phyloP scores from a whole-genome alignment of 2,797 vertebrate species.

The Dryobates pubescens region DNA sequence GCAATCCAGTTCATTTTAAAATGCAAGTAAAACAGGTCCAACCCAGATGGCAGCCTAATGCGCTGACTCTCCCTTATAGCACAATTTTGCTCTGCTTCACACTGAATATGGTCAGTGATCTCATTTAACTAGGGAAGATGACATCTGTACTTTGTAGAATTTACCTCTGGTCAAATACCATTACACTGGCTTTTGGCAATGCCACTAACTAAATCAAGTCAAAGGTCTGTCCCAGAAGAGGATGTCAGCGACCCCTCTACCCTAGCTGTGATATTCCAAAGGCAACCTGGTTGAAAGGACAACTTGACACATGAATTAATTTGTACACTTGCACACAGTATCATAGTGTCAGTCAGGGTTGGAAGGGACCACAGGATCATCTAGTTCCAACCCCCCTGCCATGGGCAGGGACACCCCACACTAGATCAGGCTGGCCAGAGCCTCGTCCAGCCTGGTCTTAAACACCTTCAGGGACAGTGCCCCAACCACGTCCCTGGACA shows the following conservation, averaged over 20 bases:
- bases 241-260: background rate
- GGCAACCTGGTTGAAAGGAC: background rate
- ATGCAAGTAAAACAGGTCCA: constrained; percentile 5
- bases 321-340: too few relatives aligned
- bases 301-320: background rate
- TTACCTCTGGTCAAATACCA: background rate
- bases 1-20: constrained; percentile 10
- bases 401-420: too few relatives aligned
- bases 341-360: too few relatives aligned
- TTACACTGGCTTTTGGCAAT: background rate
- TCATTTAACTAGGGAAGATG: background rate
- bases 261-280: background rate
- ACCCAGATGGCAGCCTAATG: background rate
- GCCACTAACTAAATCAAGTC: background rate
- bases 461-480: too few relatives aligned
- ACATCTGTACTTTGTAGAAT: background rate
- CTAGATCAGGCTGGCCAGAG: too few relatives aligned
- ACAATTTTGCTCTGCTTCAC: background rate
- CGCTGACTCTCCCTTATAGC: background rate
- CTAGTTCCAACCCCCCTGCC: too few relatives aligned
- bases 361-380: too few relatives aligned
- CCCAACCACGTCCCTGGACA: too few relatives aligned
- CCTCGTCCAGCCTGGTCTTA: too few relatives aligned
- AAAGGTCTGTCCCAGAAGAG: background rate
- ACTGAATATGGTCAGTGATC: background rate